These are phyloP conservation scores for Salticus scenicus DNA, from an alignment of 2,888 invertebrate genomes.

Conservation along the genomic window DNA sequence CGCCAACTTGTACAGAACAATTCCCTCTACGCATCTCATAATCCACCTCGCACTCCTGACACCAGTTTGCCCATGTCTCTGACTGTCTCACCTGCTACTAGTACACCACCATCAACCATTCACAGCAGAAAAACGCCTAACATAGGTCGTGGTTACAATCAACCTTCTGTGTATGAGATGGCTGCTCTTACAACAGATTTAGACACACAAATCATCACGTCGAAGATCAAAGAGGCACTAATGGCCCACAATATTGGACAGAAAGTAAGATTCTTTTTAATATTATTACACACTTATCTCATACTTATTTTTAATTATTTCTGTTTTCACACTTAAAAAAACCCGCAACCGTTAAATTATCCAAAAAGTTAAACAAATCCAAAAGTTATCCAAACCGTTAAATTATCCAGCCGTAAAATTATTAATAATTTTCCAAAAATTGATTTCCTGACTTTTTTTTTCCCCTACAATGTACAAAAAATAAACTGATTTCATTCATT, in stretches of 20 bases:
- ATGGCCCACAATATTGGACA: slow-evolving; percentile 98
- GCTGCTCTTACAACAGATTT: slow-evolving; percentile 96
- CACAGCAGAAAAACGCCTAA: slow-evolving; percentile 52
- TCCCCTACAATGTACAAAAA: too few species aligned
- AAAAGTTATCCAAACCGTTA: too few species aligned
- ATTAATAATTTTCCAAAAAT: too few species aligned
- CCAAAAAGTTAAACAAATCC: too few species aligned
- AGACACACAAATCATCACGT: slow-evolving; percentile 96
- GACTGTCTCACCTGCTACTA: slow-evolving; percentile 50
- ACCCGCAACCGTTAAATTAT: too few species aligned
- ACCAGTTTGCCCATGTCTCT: slow-evolving; percentile 51
- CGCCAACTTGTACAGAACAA: slow-evolving; percentile 52
- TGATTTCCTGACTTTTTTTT: too few species aligned
- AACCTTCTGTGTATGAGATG: slow-evolving; percentile 98
- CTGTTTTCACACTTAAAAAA: too few species aligned
- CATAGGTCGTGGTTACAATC: slow-evolving; percentile 77
- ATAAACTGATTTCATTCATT: too few species aligned
- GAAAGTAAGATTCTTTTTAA: slow-evolving; percentile 82
- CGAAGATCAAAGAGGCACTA: slow-evolving; percentile 96
- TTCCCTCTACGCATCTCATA: slow-evolving; percentile 36
- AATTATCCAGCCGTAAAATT: too few species aligned
- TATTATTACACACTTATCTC: too few species aligned
- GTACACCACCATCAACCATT: slow-evolving; percentile 27
- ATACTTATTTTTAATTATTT: too few species aligned
- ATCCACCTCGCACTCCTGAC: slow-evolving; percentile 53